Conservation (phyloP, 2,113 vertebrate species). For the Dicaeum eximium region DNA sequence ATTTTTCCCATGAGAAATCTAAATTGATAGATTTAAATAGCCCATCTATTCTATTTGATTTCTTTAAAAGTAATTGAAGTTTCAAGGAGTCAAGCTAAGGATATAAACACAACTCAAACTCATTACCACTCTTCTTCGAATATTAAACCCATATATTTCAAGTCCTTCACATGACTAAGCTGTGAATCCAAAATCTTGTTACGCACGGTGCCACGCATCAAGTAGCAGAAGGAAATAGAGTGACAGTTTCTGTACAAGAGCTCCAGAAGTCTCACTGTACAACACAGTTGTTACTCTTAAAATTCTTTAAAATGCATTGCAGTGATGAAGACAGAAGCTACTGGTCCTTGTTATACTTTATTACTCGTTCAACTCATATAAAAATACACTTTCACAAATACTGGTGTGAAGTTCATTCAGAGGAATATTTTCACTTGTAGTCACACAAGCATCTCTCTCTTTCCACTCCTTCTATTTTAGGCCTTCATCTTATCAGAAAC, state of each 20-base stretch:
- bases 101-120: conserved; percentile 1
- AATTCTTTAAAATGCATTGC: background rate
- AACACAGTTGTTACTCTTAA: background rate
- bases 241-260: background rate
- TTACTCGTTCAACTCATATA: background rate
- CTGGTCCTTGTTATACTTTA: background rate
- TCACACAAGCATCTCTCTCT: background rate
- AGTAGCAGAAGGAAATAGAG: background rate
- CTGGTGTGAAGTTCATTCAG: background rate
- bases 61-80: background rate
- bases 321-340: background rate
- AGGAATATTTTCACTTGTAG: background rate
- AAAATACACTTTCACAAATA: background rate
- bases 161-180: background rate
- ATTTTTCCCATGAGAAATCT: background rate
- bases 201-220: background rate
- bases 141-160: conserved; percentile 48
- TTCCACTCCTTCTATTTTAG: background rate
- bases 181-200: conserved; percentile 10
- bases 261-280: background rate
- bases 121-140: background rate
- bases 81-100: background rate
- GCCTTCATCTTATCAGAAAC: background rate
- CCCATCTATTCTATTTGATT: background rate
- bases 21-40: background rate